Evolutionary conservation across 2,888 invertebrate genomes (phyloP).

Genomic region (Liopterus haemorrhoidalis): DNA sequence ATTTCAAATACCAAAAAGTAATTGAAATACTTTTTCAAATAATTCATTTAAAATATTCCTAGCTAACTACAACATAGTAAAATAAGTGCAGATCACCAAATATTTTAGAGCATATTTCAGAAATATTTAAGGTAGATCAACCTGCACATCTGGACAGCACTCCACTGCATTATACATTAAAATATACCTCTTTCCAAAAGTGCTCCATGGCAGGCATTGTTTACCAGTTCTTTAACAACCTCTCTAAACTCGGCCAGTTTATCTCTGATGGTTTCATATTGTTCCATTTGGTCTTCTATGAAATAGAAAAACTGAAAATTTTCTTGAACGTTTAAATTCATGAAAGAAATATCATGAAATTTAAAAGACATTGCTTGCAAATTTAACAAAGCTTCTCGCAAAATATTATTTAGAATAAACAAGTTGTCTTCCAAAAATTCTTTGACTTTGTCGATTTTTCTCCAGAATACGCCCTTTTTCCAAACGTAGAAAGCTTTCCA

Average conservation of each 20-base stretch:
- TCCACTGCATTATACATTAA: too few relatives aligned
- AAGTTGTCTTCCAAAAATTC: constrained; percentile 59
- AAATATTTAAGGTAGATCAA: too few relatives aligned
- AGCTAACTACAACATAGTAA: too few relatives aligned
- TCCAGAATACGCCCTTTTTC: constrained; percentile 64
- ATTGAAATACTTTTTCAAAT: too few relatives aligned
- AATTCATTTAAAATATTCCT: constrained; percentile 18
- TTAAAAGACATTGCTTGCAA: constrained; percentile 63
- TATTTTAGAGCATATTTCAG: too few relatives aligned
- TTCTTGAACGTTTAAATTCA: constrained; percentile 50
- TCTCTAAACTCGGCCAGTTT: constrained; percentile 48
- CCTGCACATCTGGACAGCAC: too few relatives aligned
- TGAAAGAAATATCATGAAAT: constrained; percentile 58
- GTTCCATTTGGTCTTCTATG: constrained; percentile 60
- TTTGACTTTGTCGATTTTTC: constrained; percentile 59
- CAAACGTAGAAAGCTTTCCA: constrained; percentile 81
- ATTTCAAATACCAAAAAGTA: too few relatives aligned
- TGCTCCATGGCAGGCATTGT: constrained; percentile 69
- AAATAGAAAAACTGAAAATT: constrained; percentile 61
- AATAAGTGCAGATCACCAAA: too few relatives aligned
- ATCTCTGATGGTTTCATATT: constrained; percentile 39
- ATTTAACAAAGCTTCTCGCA: constrained; percentile 65
- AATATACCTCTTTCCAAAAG: constrained; percentile 70
- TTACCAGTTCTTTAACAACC: constrained; percentile 54
- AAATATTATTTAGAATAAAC: constrained; percentile 65